phyloP scores from a whole-genome alignment of 2,888 invertebrate species.

The Stenodema calcarata region DNA sequence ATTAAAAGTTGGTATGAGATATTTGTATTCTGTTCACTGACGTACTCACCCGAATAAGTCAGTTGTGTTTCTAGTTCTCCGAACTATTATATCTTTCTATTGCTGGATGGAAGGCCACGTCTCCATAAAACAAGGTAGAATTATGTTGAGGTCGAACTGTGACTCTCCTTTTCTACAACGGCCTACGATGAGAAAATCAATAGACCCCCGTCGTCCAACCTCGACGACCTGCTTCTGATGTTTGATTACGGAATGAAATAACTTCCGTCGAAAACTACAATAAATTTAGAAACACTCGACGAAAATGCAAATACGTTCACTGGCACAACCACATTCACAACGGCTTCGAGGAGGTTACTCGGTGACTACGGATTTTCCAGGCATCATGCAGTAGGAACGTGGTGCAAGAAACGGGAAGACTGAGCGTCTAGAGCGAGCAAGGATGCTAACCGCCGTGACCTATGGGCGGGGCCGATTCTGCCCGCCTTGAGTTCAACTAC shows the following conservation, averaged over 20 bases:
- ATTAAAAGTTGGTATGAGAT: not conserved
- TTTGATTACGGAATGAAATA: not conserved
- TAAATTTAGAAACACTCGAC: not conserved
- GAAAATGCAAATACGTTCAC: not conserved
- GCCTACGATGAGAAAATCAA: not conserved
- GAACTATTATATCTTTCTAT: not conserved
- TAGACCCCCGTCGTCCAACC: not conserved
- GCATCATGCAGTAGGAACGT: conserved; percentile 17
- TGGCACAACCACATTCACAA: not conserved
- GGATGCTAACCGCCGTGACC: conserved; percentile 13
- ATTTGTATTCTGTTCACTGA: not conserved
- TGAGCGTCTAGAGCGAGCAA: conserved; percentile 2
- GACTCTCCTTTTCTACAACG: not conserved
- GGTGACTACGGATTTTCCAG: conserved; percentile 35
- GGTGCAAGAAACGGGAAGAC: not conserved
- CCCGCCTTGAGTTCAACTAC: not conserved
- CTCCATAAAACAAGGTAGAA: not conserved
- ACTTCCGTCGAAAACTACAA: not conserved
- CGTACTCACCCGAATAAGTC: not conserved
- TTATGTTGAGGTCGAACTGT: not conserved
- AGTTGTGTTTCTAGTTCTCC: not conserved
- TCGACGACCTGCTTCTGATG: not conserved
- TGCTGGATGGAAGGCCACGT: not conserved
- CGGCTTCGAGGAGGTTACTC: conserved; percentile 21
- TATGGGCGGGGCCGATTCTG: conserved; percentile 12